Evolutionary conservation across 2,113 vertebrate species (phyloP).

Genomic region (Elgaria multicarinata): DNA sequence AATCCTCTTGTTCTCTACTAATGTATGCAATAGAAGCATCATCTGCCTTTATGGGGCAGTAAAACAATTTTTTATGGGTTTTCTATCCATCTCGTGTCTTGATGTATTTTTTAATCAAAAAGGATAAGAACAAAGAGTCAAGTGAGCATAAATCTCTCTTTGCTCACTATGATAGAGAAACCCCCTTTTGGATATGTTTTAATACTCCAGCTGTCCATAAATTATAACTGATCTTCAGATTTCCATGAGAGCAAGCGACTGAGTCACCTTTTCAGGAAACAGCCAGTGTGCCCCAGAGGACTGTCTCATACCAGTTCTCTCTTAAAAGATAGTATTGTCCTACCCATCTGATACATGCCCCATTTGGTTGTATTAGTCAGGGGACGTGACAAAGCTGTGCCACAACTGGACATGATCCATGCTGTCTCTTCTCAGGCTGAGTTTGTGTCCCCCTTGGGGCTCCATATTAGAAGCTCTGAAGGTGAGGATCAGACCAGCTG

Average conservation of each 20-base stretch:
- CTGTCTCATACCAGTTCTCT: background rate
- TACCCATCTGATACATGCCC: background rate
- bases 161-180: conserved; percentile 3
- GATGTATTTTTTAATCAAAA: conserved; percentile 69
- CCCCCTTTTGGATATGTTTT: background rate
- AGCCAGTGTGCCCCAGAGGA: background rate
- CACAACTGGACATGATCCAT: background rate
- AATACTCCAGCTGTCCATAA: conserved; percentile 1
- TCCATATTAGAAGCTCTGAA: too few relatives aligned
- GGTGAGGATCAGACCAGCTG: background rate
- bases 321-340: too few relatives aligned
- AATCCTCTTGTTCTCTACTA: conserved; percentile 65
- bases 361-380: background rate
- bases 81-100: conserved; percentile 62
- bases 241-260: background rate
- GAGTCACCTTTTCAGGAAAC: background rate
- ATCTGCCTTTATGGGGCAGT: conserved; percentile 59
- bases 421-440: too few relatives aligned
- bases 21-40: conserved; percentile 61
- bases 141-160: conserved; percentile 51
- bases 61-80: conserved; percentile 66
- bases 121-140: conserved; percentile 62
- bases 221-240: background rate
- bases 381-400: background rate
- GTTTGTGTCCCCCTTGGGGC: too few relatives aligned